phyloP scores from a whole-genome alignment of 2,797 vertebrate species.

The Botia almorhae region DNA sequence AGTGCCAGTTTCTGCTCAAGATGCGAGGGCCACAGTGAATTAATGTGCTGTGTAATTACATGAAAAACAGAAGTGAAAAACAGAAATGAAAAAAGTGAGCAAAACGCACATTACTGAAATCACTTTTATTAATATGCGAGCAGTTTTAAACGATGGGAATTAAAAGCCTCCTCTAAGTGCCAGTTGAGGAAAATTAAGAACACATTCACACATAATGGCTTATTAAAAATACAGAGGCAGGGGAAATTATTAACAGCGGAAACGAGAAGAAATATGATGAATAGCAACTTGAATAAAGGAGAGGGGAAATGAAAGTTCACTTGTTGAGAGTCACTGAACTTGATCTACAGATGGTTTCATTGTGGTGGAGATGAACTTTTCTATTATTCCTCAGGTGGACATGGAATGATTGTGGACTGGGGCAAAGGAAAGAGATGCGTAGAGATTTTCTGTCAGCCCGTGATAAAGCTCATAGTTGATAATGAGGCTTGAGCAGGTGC shows the following conservation, averaged over 20 bases:
- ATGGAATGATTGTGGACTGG: slow-evolving; percentile 34
- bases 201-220: slow-evolving; percentile 19
- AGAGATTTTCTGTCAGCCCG: slow-evolving; percentile 58
- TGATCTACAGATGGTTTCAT: slow-evolving; percentile 41
- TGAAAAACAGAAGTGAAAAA: neutral
- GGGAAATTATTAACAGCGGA: slow-evolving; percentile 41
- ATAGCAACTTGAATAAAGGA: slow-evolving; percentile 10
- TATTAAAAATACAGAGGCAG: slow-evolving; percentile 47
- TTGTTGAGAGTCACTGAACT: slow-evolving; percentile 40
- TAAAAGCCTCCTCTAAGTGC: slow-evolving; percentile 49
- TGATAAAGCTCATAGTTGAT: slow-evolving; percentile 56
- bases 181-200: slow-evolving; percentile 40
- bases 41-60: slow-evolving; percentile 30
- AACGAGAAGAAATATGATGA: slow-evolving; percentile 36
- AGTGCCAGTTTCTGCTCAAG: neutral
- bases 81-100: neutral
- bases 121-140: slow-evolving; percentile 42
- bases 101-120: neutral
- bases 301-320: neutral
- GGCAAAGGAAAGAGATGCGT: slow-evolving; percentile 37
- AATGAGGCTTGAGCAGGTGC: slow-evolving; percentile 56
- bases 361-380: slow-evolving; percentile 44
- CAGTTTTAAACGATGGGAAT: slow-evolving; percentile 38
- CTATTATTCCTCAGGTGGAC: slow-evolving; percentile 39
- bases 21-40: slow-evolving; percentile 33